phyloP scores from a whole-genome alignment of 2,888 invertebrate species.

The Brachypalpus laphriformis region DNA sequence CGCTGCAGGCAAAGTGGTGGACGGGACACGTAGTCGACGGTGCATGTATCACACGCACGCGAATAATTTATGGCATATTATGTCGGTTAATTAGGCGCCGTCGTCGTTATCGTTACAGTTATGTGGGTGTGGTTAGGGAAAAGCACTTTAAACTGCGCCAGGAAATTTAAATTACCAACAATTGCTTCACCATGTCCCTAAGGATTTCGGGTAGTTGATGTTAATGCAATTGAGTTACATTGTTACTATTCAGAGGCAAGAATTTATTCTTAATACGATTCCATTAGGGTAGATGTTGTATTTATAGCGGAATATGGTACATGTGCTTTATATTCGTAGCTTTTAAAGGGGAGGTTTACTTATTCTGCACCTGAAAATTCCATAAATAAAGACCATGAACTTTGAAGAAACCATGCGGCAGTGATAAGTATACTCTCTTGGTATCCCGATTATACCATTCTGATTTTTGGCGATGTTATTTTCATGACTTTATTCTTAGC shows the following conservation, averaged over 20 bases:
- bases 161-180: conserved; percentile 63
- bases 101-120: neutral
- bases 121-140: conserved; percentile 7
- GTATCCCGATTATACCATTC: no score
- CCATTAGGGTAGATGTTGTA: conserved; percentile 55
- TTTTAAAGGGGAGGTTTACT: no score
- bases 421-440: no score
- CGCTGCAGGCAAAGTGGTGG: conserved; percentile 10
- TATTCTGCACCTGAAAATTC: no score
- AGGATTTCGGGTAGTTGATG: conserved; percentile 32
- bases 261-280: conserved; percentile 60
- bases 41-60: conserved; percentile 45
- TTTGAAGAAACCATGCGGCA: no score
- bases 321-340: no score
- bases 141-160: conserved; percentile 47
- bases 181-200: conserved; percentile 44
- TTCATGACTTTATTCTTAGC: no score
- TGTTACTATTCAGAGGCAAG: conserved; percentile 20
- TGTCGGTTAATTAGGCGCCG: conserved; percentile 59
- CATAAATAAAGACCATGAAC: no score
- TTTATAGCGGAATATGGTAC: neutral
- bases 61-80: conserved; percentile 59
- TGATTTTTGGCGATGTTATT: no score
- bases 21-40: neutral
- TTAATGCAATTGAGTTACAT: conserved; percentile 47